A percentile compares a stretch with the other conserved stretches of the same genome.
Evolutionary conservation across 2,113 vertebrate species (phyloP).

Genomic region (Corythoichthys haematopterus): DNA sequence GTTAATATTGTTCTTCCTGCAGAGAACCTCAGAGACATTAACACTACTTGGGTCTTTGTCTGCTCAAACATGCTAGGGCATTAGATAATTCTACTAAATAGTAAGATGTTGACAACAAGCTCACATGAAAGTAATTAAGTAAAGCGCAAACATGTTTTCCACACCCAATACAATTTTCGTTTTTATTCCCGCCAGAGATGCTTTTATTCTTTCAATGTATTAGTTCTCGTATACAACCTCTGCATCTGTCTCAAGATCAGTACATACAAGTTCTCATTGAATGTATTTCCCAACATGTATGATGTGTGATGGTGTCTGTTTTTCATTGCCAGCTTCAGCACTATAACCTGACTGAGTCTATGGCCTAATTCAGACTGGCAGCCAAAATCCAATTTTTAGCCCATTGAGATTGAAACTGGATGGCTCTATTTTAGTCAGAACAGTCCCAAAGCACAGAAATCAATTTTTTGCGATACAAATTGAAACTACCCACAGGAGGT

Average conservation of each 20-base stretch:
- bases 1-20: background rate
- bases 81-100: too few relatives aligned
- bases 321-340: constrained; percentile 23
- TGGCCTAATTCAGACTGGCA: too few relatives aligned
- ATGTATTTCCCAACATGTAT: constrained; percentile 6
- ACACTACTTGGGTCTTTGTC: too few relatives aligned
- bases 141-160: background rate
- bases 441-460: too few relatives aligned
- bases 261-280: background rate
- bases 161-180: background rate
- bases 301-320: constrained; percentile 25
- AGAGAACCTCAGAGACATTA: too few relatives aligned
- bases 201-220: background rate
- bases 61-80: too few relatives aligned
- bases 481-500: too few relatives aligned
- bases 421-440: too few relatives aligned
- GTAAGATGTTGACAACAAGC: too few relatives aligned
- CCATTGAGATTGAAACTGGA: too few relatives aligned
- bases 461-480: too few relatives aligned
- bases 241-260: background rate
- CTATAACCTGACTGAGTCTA: constrained; percentile 27
- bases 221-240: background rate
- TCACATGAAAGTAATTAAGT: background rate
- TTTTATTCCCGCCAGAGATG: background rate
- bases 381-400: too few relatives aligned